Conservation (phyloP, 2,888 invertebrate genomes). For the Torymus aiolomorphi region DNA sequence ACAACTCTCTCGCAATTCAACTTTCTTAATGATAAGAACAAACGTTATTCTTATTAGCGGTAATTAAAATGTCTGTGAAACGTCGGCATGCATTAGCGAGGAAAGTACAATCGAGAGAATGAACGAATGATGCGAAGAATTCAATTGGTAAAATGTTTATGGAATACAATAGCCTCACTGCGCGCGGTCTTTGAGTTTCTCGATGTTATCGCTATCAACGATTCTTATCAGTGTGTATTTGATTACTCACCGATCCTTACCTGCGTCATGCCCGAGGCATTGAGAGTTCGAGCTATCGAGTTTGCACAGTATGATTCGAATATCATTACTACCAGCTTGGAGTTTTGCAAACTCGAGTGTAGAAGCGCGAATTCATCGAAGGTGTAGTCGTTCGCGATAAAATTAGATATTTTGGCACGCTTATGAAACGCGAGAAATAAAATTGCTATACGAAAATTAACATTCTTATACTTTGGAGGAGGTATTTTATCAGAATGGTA, state of each 20-base stretch:
- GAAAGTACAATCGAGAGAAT: too few relatives aligned
- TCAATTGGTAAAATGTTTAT: background rate
- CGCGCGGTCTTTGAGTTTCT: background rate
- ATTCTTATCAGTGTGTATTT: constrained; percentile 25
- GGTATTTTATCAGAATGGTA: too few relatives aligned
- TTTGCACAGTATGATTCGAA: constrained; percentile 20
- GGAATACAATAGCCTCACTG: background rate
- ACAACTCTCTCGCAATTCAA: too few relatives aligned
- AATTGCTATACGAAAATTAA: too few relatives aligned
- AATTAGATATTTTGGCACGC: too few relatives aligned
- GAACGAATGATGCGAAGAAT: background rate
- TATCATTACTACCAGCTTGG: constrained; percentile 8
- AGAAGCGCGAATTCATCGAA: constrained; percentile 7
- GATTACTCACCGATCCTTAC: constrained; percentile 31
- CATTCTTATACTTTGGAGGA: too few relatives aligned
- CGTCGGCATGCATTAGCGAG: background rate
- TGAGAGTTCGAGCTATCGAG: constrained; percentile 24
- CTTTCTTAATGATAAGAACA: background rate
- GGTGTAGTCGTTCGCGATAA: background rate
- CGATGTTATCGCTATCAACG: constrained; percentile 11
- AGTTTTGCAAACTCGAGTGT: constrained; percentile 3
- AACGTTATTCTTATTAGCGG: background rate
- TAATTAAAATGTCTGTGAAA: constrained; percentile 9
- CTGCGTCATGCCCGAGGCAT: constrained; percentile 28
- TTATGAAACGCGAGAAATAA: too few relatives aligned